A percentile compares a stretch with the other conserved stretches of the same genome.
These are phyloP conservation scores for Forbesichthys papilliferus DNA, from an alignment of 2,113 vertebrate genomes.

Conservation along the genomic window DNA sequence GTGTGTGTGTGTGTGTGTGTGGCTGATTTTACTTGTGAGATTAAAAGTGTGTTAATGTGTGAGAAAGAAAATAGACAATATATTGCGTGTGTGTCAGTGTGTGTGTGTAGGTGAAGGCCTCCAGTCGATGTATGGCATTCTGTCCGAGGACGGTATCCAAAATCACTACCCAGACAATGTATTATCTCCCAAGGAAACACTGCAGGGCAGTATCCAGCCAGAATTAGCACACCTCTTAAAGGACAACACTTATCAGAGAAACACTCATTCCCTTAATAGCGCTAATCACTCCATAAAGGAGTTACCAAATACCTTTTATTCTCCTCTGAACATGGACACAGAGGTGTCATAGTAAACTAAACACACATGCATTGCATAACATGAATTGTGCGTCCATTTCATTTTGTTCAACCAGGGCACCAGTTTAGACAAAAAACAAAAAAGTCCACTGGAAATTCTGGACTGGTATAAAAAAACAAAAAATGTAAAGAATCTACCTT, in stretches of 20 bases:
- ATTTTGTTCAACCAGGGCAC: no score
- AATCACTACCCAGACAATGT: constrained; percentile 41
- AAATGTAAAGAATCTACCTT: no score
- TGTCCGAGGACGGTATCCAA: constrained; percentile 12
- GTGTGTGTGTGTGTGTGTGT: background rate
- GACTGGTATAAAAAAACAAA: no score
- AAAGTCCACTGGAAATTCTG: no score
- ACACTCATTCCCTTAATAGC: background rate
- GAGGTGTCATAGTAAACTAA: no score
- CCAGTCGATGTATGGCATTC: background rate
- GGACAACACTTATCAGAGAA: constrained; percentile 35
- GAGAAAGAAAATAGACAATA: background rate
- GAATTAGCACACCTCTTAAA: constrained; percentile 50
- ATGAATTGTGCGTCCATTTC: no score
- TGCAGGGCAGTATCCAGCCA: constrained; percentile 46
- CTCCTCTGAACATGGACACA: no score
- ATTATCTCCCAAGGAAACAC: constrained; percentile 43
- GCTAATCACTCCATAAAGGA: background rate
- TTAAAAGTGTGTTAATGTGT: background rate
- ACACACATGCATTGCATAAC: no score
- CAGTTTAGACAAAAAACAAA: no score
- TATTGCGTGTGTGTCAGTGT: background rate
- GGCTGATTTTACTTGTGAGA: background rate
- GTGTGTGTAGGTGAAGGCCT: background rate
- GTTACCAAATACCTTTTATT: no score